Base-by-base conservation (phyloP, 2,113 vertebrate genomes). In the Microtus pennsylvanicus region DNA sequence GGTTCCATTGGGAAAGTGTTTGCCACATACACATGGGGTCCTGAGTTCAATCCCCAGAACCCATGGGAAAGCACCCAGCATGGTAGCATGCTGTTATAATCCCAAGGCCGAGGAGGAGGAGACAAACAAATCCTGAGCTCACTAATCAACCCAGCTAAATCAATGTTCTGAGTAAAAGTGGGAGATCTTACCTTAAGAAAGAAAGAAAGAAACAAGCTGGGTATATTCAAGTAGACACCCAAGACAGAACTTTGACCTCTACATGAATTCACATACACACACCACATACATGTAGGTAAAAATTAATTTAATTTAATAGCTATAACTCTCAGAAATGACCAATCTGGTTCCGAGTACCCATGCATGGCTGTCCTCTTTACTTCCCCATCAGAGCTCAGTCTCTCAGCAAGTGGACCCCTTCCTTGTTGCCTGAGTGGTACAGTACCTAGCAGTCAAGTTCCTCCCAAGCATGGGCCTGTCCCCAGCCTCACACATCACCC, bases 311-410 rank as follows among this genome's bases (percentile, higher is more conserved):
- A 65, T 67, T 69, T 67, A 50, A 91, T 90, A 88, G 45, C 69
- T 96, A 2, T 83, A 92, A 92, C 95, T 97, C 82, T 35, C 8
- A 78, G 70, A 93, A 88, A 42, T 78, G 21, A 35, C 42, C 24
- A n/a, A 0, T 70, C 87, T 87, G 21, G 22, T 45, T 97, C 67
- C 0, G 0, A 72, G 74, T n/a, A 3, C n/a, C 80, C 8, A 9
- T n/a, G 21, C 7, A 82, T 30, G 1, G 1, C 21, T 75, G 0
- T 38, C 9, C 12, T 58, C 35, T 58, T 22, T 69, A 19, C 22
- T 72, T 58, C 50, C 55, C 5, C 21, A 24, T 50, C 65, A 90
- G 2, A 38, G 47, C 16, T 75, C 30, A 9, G 2, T 24, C 22
- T 52, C 45, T 72, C 74, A 76, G 11, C 1, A 26, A 38, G 33